phyloP scores from a whole-genome alignment of 2,888 invertebrate species.

The Scotopteryx bipunctaria region DNA sequence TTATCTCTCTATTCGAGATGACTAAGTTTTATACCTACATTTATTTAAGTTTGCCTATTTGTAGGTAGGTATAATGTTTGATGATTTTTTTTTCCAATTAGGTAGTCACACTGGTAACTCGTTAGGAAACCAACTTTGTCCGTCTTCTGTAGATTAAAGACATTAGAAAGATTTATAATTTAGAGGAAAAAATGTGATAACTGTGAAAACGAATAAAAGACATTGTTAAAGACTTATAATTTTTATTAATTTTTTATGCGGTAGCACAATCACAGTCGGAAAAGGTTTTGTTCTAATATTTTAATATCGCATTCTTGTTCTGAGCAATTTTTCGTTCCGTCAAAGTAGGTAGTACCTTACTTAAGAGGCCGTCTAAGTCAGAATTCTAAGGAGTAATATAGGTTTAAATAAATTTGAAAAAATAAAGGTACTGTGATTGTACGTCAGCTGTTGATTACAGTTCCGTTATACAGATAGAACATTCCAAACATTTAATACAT shows the following conservation, averaged over 20 bases:
- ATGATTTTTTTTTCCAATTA: no score
- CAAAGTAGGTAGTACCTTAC: not conserved
- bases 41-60: no score
- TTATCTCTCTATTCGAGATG: no score
- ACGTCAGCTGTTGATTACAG: conserved; percentile 23
- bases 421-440: conserved; percentile 27
- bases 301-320: conserved; percentile 3
- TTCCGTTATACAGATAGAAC: conserved; percentile 27
- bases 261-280: conserved; percentile 39
- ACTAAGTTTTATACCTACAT: no score
- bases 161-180: no score
- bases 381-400: no score
- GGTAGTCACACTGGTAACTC: no score
- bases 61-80: no score
- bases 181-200: not conserved
- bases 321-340: conserved; percentile 10
- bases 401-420: conserved; percentile 1
- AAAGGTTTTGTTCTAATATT: conserved; percentile 4
- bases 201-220: not conserved
- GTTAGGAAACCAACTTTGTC: no score
- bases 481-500: conserved; percentile 27
- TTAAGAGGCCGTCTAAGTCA: not conserved
- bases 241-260: conserved; percentile 28
- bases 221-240: conserved; percentile 15
- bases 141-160: no score